These are phyloP conservation scores for Saccostrea cuccullata DNA, from an alignment of 1,140 invertebrate species.

Conservation along the genomic window DNA sequence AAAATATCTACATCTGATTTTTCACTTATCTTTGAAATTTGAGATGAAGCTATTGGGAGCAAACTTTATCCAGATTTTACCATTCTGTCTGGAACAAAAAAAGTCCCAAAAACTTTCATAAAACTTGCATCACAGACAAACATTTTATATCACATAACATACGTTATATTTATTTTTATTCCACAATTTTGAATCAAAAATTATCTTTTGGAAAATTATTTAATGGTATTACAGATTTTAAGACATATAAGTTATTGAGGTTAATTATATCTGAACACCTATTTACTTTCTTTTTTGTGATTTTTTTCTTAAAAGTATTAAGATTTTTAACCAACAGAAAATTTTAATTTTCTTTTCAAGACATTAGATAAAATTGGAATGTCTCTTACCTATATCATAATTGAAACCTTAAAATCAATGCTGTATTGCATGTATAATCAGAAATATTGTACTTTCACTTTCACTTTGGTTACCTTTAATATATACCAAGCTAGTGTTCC, in stretches of 20 bases:
- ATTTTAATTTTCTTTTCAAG: too few species aligned
- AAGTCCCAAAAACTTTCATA: neutral
- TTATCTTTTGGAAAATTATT: too few species aligned
- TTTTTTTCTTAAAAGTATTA: too few species aligned
- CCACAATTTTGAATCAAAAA: too few species aligned
- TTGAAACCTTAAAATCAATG: neutral
- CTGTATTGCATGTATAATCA: neutral
- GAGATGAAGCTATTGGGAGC: slow-evolving; percentile 10
- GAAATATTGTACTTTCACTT: neutral
- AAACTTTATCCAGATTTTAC: slow-evolving; percentile 22
- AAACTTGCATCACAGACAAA: neutral
- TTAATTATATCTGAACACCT: too few species aligned
- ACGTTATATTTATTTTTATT: too few species aligned
- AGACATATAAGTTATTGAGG: too few species aligned
- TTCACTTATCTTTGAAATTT: slow-evolving; percentile 22
- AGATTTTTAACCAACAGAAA: too few species aligned
- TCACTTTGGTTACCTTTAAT: slow-evolving; percentile 8
- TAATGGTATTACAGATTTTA: too few species aligned
- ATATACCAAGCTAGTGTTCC: slow-evolving; percentile 21
- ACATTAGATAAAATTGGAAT: neutral
- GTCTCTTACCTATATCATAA: slow-evolving; percentile 8
- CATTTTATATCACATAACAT: neutral
- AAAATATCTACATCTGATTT: neutral
- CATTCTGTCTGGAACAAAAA: slow-evolving; percentile 21
- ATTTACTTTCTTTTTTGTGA: too few species aligned